A percentile compares a stretch with the other conserved stretches of the same genome.
phyloP scores from a whole-genome alignment of 2,888 invertebrate species.

The Lasioglossum vierecki region DNA sequence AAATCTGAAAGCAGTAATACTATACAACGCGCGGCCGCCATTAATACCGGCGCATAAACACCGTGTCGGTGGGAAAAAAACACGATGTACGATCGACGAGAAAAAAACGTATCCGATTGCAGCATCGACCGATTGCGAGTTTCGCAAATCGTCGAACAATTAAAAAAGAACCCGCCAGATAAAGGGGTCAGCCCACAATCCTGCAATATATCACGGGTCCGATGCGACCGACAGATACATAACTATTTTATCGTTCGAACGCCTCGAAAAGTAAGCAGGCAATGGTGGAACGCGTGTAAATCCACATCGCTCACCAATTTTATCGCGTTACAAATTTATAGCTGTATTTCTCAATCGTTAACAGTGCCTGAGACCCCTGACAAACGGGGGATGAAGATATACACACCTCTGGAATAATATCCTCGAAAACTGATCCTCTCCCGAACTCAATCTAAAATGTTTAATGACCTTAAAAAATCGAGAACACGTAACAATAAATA shows the following conservation, averaged over 20 bases:
- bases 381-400: not conserved
- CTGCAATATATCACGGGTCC: slow-evolving; percentile 23
- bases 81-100: slow-evolving; percentile 12
- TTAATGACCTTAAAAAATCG: not conserved
- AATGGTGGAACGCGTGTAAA: slow-evolving; percentile 50
- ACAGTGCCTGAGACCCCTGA: not conserved
- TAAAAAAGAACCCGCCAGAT: slow-evolving; percentile 23
- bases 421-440: not conserved
- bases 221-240: slow-evolving; percentile 20
- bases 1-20: not conserved
- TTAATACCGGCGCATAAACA: not conserved
- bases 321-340: not conserved
- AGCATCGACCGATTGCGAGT: slow-evolving; percentile 18
- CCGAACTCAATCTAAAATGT: not conserved
- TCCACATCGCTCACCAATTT: not conserved
- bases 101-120: not conserved
- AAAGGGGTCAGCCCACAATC: slow-evolving; percentile 25
- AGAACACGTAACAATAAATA: not conserved
- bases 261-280: slow-evolving; percentile 45
- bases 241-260: slow-evolving; percentile 18
- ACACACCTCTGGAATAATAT: not conserved
- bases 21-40: not conserved
- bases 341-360: not conserved
- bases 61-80: not conserved
- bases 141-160: slow-evolving; percentile 34